A percentile compares a stretch with the other conserved stretches of the same genome.
These are phyloP conservation scores for Eidolon helvum DNA, from an alignment of 2,113 vertebrate genomes.

Conservation along the genomic window DNA sequence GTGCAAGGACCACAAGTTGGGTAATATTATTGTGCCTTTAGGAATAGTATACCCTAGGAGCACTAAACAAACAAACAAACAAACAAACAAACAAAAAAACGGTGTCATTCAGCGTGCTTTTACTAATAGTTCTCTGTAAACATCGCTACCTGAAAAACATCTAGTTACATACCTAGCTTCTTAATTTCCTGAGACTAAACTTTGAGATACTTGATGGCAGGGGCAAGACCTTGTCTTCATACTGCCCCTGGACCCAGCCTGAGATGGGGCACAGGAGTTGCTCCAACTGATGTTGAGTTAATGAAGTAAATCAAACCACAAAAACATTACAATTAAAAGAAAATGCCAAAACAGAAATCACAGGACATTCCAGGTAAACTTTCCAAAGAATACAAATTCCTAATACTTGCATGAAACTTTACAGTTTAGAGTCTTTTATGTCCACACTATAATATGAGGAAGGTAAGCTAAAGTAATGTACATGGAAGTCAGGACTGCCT, in stretches of 20 bases:
- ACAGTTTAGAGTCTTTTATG: not conserved
- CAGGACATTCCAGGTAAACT: not conserved
- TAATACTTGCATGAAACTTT: not conserved
- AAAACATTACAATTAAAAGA: not conserved
- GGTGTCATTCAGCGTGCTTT: not conserved
- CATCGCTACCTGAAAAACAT: not conserved
- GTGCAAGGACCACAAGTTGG: conserved; percentile 95
- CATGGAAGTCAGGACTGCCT: not conserved
- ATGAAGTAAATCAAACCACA: not conserved
- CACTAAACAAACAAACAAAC: conserved; percentile 79
- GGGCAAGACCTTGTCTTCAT: not conserved
- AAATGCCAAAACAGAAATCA: not conserved
- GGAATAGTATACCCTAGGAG: conserved; percentile 95
- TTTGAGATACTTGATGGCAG: not conserved
- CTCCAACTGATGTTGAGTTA: not conserved
- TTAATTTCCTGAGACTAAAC: not conserved
- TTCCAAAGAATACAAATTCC: not conserved
- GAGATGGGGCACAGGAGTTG: not conserved
- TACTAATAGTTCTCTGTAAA: not conserved
- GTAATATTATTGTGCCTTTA: conserved; percentile 90
- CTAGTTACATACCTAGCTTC: not conserved
- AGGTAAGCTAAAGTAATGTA: not conserved
- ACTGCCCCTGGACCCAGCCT: too few relatives aligned
- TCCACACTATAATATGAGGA: not conserved
- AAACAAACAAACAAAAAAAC: conserved; percentile 46